phyloP scores from a whole-genome alignment of 2,888 invertebrate genomes.

The Dendrolimus pini region DNA sequence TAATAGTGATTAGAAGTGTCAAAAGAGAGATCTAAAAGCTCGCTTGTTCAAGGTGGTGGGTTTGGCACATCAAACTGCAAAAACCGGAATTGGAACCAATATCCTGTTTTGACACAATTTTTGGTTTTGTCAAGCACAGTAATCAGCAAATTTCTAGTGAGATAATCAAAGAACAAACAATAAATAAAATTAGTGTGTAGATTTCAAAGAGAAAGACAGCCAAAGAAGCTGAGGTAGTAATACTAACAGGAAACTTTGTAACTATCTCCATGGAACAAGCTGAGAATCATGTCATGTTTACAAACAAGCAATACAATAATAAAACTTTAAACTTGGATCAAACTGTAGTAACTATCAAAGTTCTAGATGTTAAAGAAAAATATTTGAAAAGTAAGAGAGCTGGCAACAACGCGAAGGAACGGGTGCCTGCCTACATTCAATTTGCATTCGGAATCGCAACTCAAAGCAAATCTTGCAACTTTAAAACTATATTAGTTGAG shows the following conservation, averaged over 20 bases:
- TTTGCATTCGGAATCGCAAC: slow-evolving; percentile 22
- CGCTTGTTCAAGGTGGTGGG: no score
- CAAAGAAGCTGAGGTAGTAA: no score
- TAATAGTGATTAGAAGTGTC: no score
- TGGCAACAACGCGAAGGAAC: not conserved
- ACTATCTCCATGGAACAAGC: no score
- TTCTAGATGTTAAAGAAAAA: not conserved
- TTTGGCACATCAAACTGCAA: no score
- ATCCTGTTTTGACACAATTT: no score
- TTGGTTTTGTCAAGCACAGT: no score
- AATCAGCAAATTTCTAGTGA: no score
- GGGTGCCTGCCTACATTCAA: slow-evolving; percentile 14
- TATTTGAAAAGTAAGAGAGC: not conserved
- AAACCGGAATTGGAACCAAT: no score
- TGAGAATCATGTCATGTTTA: not conserved
- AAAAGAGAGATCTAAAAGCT: no score
- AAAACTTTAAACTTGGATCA: not conserved
- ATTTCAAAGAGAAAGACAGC: not conserved
- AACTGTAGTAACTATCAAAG: not conserved
- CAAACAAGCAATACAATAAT: not conserved
- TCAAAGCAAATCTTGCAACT: not conserved
- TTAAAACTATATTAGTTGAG: not conserved
- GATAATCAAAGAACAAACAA: no score
- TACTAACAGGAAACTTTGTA: no score
- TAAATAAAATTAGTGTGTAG: not conserved